A percentile compares a stretch with the other conserved stretches of the same genome.
These are phyloP conservation scores for Melikaiella ostensackeni DNA, from an alignment of 2,888 invertebrate species.

Conservation along the genomic window DNA sequence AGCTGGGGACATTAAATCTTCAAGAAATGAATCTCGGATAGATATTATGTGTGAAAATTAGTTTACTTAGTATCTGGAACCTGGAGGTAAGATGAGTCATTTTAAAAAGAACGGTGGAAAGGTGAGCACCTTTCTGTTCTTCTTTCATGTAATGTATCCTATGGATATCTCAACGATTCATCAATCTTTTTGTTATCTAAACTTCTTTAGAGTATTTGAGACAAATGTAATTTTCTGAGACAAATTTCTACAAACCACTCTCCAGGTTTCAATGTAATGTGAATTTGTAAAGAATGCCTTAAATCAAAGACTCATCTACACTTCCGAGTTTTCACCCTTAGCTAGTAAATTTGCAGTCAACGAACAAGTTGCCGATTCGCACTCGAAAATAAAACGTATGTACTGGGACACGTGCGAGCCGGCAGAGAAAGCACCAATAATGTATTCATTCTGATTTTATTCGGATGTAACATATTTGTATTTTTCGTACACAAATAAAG, in stretches of 20 bases:
- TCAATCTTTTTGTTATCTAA: neutral
- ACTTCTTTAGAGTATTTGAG: too few species aligned
- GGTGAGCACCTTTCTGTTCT: neutral
- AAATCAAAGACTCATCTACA: neutral
- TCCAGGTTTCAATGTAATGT: conserved; percentile 13
- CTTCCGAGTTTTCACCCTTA: conserved; percentile 4
- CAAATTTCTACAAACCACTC: neutral
- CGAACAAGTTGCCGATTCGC: neutral
- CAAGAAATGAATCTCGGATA: neutral
- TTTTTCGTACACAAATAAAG: conserved; percentile 59
- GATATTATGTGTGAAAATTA: neutral
- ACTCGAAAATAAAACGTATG: neutral
- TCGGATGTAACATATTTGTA: conserved; percentile 56
- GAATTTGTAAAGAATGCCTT: neutral
- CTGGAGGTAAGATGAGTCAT: conserved; percentile 3
- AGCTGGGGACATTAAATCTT: conserved; percentile 2
- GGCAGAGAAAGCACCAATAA: conserved; percentile 51
- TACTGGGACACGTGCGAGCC: neutral
- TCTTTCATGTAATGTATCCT: conserved; percentile 14
- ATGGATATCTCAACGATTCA: conserved; percentile 12
- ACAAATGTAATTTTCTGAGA: too few species aligned
- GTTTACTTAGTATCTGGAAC: conserved; percentile 11
- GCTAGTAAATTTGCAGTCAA: conserved; percentile 3
- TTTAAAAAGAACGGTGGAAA: neutral
- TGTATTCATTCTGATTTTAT: conserved; percentile 57